Evolutionary conservation across 2,113 vertebrate genomes (phyloP).

Genomic region (Hemiprocne comata): DNA sequence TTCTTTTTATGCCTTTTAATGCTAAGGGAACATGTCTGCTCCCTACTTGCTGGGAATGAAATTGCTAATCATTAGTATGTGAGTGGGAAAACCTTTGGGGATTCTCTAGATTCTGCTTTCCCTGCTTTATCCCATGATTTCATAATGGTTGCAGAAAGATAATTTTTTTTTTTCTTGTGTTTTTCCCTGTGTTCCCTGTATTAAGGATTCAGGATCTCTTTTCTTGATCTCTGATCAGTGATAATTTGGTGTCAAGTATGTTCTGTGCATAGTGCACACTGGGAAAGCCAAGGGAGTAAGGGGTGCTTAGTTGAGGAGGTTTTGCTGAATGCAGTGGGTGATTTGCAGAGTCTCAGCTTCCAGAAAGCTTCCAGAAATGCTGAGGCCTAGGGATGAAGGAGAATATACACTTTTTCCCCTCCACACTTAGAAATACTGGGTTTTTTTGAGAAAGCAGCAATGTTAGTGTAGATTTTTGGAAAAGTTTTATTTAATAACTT

Average conservation of each 20-base stretch:
- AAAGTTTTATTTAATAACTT: background rate
- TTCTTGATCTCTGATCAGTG: background rate
- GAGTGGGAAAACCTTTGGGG: background rate
- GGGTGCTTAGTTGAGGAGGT: background rate
- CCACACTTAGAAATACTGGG: rapidly evolving
- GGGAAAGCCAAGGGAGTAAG: background rate
- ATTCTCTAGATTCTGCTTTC: background rate
- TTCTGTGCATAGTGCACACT: background rate
- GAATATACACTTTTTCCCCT: background rate
- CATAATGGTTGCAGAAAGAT: background rate
- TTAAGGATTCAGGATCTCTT: background rate
- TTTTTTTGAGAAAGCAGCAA: background rate
- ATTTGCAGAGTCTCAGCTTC: background rate
- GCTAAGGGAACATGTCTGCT: background rate
- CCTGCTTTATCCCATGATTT: background rate
- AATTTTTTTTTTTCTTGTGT: background rate
- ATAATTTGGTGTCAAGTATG: background rate
- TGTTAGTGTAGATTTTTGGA: background rate
- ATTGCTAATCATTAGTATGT: background rate
- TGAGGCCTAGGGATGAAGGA: background rate
- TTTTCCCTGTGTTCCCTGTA: rapidly evolving
- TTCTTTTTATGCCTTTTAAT: background rate
- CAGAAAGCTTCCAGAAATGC: background rate
- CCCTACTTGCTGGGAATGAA: background rate
- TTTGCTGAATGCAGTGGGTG: background rate